phyloP scores from a whole-genome alignment of 1,140 invertebrate genomes.

The Lasioglossum albipes region DNA sequence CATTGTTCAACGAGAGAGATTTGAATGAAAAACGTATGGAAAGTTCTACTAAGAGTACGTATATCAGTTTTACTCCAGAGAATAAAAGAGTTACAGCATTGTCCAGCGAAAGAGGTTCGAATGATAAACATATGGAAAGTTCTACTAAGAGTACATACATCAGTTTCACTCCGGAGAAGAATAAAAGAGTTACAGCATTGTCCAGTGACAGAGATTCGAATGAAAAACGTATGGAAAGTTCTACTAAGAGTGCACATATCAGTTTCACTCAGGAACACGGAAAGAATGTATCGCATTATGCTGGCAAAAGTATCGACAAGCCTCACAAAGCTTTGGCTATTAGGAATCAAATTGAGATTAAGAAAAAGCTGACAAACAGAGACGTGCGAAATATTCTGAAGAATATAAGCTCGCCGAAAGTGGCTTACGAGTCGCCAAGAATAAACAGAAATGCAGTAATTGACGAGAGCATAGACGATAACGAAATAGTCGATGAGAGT shows the following conservation, averaged over 20 bases:
- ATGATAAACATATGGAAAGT: neutral
- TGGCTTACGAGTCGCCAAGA: slow-evolving; percentile 41
- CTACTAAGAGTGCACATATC: neutral
- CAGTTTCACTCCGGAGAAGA: too few species aligned
- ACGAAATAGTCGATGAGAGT: slow-evolving; percentile 44
- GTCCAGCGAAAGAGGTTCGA: neutral
- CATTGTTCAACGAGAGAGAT: too few species aligned
- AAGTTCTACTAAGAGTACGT: neutral
- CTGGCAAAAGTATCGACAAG: neutral
- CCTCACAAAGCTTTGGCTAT: neutral
- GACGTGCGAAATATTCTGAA: slow-evolving; percentile 34
- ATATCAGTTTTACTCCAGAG: neutral
- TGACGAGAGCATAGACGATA: slow-evolving; percentile 13
- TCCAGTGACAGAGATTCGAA: neutral
- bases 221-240: slow-evolving; percentile 8
- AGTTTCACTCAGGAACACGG: neutral
- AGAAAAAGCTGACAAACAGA: slow-evolving; percentile 18
- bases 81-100: too few species aligned
- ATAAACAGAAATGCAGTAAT: slow-evolving; percentile 23
- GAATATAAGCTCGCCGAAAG: slow-evolving; percentile 39
- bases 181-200: too few species aligned
- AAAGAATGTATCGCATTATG: neutral
- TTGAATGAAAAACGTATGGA: neutral
- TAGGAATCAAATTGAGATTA: neutral
- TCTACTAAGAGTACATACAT: neutral